Evolutionary conservation across 2,888 invertebrate genomes (phyloP), one percentile per base, ranked within the genome.

Genomic region (Pollenia labialis): DNA sequence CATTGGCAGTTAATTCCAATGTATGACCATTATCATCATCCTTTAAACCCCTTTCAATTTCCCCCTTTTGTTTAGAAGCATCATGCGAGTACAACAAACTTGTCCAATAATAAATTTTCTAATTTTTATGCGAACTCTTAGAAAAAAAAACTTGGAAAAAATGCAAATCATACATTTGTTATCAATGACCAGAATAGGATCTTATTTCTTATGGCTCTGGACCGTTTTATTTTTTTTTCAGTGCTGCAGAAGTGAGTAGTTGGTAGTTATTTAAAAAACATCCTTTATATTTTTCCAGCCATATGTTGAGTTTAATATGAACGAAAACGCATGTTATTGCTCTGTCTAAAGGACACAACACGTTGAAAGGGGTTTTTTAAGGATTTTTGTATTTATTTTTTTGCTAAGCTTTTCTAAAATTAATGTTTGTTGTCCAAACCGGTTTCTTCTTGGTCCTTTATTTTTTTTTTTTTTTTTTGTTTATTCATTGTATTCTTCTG

Each of bases 381-480:
- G 54, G 52, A 62, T 62, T 71, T 71, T 42, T 12, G 11, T 44
- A 69, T 75, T 10, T 66, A 40, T n/a, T 46, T 72, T 85, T 58
- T 40, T 69, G 81, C 77, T 82, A 80, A 85, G 79, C 81, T 85
- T 87, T 85, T 58, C 52, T 71, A 72, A 74, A 85, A 84, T 79
- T 85, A 74, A 80, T 87, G 82, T 72, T 79, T 71, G 81, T 85
- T 79, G 87, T 87, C 87, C 87, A 87, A 87, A 87, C 87, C 87
- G 87, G 87, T 87, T 87, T 85, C 60, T 68, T 58, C 18, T 54
- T 82, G 82, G 77, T 62, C 87, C 85, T 85, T 85, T 23, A 23
- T 23, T 23, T 23, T 23, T 23, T 18, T 82, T 81, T 72, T 48
- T 50, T n/a, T 11, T 58, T 52, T 60, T 54, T 75, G 23, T 62